Conservation (phyloP, 2,113 vertebrate genomes). For the Catagonus wagneri region DNA sequence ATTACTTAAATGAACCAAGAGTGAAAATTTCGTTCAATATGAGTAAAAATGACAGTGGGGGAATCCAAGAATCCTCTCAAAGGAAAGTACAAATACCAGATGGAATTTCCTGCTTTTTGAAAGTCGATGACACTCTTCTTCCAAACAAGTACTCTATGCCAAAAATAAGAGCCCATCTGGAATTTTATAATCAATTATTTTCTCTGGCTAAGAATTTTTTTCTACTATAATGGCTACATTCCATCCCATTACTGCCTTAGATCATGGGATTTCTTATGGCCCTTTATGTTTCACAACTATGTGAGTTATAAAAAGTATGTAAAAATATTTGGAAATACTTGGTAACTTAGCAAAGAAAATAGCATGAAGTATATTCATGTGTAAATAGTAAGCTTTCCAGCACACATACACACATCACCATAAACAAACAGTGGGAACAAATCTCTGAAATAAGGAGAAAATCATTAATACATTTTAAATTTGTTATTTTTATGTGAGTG, state of each 20-base stretch:
- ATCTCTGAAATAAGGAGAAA: neutral
- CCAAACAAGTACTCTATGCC: constrained; percentile 57
- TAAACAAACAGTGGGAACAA: neutral
- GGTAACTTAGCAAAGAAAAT: constrained; percentile 21
- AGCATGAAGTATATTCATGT: neutral
- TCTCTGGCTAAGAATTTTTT: constrained; percentile 59
- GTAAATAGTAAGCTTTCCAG: neutral
- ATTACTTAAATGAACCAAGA: neutral
- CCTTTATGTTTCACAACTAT: constrained; percentile 1
- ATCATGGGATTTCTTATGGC: neutral
- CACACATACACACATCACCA: neutral
- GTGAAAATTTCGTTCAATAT: neutral
- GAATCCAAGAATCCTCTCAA: neutral
- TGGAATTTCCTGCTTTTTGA: constrained; percentile 51
- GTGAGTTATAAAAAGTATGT: neutral
- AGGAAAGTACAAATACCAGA: constrained; percentile 54
- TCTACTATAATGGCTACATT: constrained; percentile 7
- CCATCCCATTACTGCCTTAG: neutral
- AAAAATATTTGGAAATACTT: constrained; percentile 54
- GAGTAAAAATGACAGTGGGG: neutral
- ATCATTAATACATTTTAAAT: neutral
- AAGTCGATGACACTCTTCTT: constrained; percentile 66
- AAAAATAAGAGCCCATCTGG: constrained; percentile 72
- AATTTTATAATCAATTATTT: constrained; percentile 73
- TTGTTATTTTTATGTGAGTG: neutral